Evolutionary conservation across 1,140 invertebrate genomes (phyloP).

Genomic region (Polyergus mexicanus): DNA sequence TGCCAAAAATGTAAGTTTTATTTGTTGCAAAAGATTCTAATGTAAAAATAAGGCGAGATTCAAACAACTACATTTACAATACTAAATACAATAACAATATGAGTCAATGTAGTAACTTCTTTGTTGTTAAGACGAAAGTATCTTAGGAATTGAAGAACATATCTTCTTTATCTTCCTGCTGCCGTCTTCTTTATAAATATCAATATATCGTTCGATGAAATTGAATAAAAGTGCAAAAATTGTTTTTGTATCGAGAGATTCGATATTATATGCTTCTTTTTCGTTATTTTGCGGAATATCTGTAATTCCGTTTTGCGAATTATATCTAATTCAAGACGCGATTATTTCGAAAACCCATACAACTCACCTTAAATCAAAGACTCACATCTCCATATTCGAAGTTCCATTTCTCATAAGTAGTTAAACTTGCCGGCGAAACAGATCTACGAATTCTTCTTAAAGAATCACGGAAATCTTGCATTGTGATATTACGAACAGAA

Average conservation of each 20-base stretch:
- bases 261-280: background rate
- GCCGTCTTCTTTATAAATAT: background rate
- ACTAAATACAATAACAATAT: background rate
- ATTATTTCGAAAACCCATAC: slow-evolving; percentile 2
- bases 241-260: slow-evolving; percentile 6
- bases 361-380: slow-evolving; percentile 85
- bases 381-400: slow-evolving; percentile 96
- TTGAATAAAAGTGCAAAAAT: slow-evolving; percentile 64
- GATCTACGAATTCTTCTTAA: slow-evolving; percentile 96
- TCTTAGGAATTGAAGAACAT: background rate
- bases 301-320: background rate
- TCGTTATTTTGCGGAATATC: background rate
- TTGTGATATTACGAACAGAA: slow-evolving; percentile 94
- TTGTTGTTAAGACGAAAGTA: background rate
- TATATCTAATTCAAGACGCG: slow-evolving; percentile 9
- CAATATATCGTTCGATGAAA: background rate
- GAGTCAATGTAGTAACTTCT: background rate
- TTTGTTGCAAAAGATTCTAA: slow-evolving; percentile 8
- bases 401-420: slow-evolving; percentile 97
- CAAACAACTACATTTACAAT: background rate
- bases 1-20: background rate
- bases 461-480: slow-evolving; percentile 96
- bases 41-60: background rate
- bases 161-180: background rate
- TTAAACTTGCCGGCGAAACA: slow-evolving; percentile 94